Base-by-base conservation (phyloP, 92 coral and sea anemone genomes). In the Palythoa heliodiscus region DNA sequence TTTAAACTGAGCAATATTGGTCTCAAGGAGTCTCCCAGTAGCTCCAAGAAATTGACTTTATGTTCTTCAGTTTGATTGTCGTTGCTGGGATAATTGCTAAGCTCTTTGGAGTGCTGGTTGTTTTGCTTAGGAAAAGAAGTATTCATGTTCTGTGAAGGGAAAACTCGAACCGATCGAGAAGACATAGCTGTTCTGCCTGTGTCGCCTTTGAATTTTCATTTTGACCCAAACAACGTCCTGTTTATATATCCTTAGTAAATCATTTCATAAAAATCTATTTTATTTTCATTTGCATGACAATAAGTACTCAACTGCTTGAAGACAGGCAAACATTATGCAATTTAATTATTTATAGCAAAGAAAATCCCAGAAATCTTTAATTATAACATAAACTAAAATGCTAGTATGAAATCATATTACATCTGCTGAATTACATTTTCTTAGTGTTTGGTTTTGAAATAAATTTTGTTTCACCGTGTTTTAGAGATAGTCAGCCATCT, bases 1-100 rank as follows among this genome's bases (percentile, higher is more conserved):
- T 80, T 80, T 19, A 80, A 52, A 66, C 84, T 80, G 12, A 80
- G 58, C 73, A 80, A 22, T 1, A 66, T 2, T 66, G 84, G 84
- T 66, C 74, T 66, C 57, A 80, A 53, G 64, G 58, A 63, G 20
- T 48, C 84, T 13, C 84, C 74, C 10, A 80, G 19, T 8, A 80
- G n/a, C 14, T 80, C 84, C 37, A 50, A 25, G 20, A 64, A 80
- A 15, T 22, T 80, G 15, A 55, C 43, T 80, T 64, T 35, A 8
- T 47, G 39, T 64, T 66, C 60, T 80, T 14, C 83, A 39, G 57
- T 22, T 19, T 23, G 55, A 35, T 38, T 54, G 60, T 1, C 37
- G 71, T 15, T 60, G 40, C 4, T 22, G 5, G 37, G 17, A 6
- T 17, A 13, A 39, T 77, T 43, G 6, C 35, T 17, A 52, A 25